Evolutionary conservation across 2,888 invertebrate species (phyloP), one percentile per base, ranked within the genome.

Genomic region (Yponomeuta cagnagella): DNA sequence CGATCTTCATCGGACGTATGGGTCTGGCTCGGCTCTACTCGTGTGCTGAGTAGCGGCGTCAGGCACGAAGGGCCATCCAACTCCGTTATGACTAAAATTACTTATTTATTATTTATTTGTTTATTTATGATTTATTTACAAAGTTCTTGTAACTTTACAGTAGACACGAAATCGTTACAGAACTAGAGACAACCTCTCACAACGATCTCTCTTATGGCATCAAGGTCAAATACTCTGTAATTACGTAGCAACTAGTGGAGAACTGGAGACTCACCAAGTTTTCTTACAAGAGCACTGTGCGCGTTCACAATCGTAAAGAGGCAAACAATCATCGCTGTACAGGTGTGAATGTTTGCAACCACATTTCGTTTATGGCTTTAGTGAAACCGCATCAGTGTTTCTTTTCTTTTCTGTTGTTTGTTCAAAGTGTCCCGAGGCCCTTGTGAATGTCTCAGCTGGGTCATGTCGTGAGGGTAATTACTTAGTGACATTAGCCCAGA

Each of bases 301-400:
- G 10, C 70, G 48, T 58, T 37, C 71, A 37, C 43, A 68, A 71
- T 71, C 71, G 63, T 72, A 79, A 79, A 81, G 78, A 81, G 76
- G 79, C 78, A 85, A 83, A 85, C 86, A 84, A 80, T 81, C 77
- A 80, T 84, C 85, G 87, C 87, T 85, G 87, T 86, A 85, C 89
- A 88, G 87, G 87, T 89, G 88, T 80, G 82, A 82, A 84, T 81
- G 78, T 75, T 75, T 73, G 74, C 79, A 80, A 81, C 77, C 75
- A 79, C 77, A 78, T 82, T 83, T 81, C 76, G 79, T 81, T 81
- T 79, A 80, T 75, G 77, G 76, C 77, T 76, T 71, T 71, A 72
- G 73, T 73, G 72, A 75, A 75, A 76, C 73, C 72, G 71, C 73
- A 71, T 31, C n/a, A 68, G 10, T 30, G 33, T 15, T 69, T 63